phyloP scores from a whole-genome alignment of 2,797 vertebrate species.

The Chaenodraco wilsoni region DNA sequence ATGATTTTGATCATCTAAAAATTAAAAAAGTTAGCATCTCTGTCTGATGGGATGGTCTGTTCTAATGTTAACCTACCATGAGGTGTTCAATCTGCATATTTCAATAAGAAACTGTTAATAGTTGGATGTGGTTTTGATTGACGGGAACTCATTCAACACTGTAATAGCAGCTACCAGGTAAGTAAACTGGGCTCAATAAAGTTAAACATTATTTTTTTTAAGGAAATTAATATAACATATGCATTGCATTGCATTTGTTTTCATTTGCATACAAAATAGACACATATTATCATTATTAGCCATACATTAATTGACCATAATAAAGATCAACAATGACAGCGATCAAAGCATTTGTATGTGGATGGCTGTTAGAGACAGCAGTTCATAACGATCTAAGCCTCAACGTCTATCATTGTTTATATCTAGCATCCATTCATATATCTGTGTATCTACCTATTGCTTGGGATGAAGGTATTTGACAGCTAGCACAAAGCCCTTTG shows the following conservation, averaged over 20 bases:
- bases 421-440: not conserved
- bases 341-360: conserved; percentile 1
- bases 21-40: not conserved
- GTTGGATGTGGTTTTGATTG: not conserved
- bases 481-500: conserved; percentile 78
- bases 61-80: not conserved
- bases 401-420: too few species aligned
- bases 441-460: not conserved
- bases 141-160: not conserved
- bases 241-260: too few species aligned
- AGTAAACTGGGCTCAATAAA: not conserved
- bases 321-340: conserved; percentile 2
- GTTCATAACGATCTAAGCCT: not conserved
- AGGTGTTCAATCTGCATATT: not conserved
- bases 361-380: not conserved
- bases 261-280: too few species aligned
- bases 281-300: too few species aligned
- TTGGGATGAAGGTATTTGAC: conserved; percentile 66
- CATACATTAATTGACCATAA: not conserved
- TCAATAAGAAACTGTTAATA: conserved; percentile 1
- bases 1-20: not conserved
- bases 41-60: not conserved
- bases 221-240: too few species aligned
- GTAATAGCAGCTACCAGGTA: not conserved
- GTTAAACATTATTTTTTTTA: not conserved